These are phyloP conservation scores for Hylomyscus alleni DNA, from an alignment of 2,797 vertebrate species.

Conservation along the genomic window DNA sequence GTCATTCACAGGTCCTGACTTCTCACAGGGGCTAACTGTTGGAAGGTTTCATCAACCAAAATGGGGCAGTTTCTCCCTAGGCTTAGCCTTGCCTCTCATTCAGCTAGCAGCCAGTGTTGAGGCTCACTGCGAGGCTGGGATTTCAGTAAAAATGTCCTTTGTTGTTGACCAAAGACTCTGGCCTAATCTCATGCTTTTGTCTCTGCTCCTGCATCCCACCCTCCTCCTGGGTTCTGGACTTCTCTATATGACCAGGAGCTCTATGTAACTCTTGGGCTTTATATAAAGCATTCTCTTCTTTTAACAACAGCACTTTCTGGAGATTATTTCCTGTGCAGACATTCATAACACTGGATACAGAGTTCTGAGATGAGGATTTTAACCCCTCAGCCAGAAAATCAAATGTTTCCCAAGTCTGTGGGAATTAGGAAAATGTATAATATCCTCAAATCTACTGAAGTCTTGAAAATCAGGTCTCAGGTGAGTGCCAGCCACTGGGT, in stretches of 20 bases:
- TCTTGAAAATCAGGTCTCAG: background rate
- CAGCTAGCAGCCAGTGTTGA: background rate
- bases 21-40: background rate
- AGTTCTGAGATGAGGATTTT: constrained; percentile 23
- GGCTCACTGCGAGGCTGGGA: background rate
- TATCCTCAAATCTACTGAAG: background rate
- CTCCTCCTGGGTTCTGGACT: background rate
- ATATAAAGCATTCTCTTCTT: background rate
- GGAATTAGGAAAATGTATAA: background rate
- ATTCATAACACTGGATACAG: background rate
- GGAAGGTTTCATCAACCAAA: background rate
- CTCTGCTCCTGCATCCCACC: background rate
- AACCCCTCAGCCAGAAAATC: background rate
- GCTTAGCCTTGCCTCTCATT: background rate
- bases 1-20: background rate
- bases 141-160: background rate
- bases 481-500: background rate
- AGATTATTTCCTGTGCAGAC: background rate
- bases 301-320: background rate
- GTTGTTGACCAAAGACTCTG: background rate
- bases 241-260: background rate
- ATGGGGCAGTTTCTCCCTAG: too few relatives aligned
- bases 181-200: background rate
- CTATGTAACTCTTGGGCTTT: background rate
- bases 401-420: background rate